Evolutionary conservation across 2,797 vertebrate species (phyloP).

Genomic region (Meda fulgida): DNA sequence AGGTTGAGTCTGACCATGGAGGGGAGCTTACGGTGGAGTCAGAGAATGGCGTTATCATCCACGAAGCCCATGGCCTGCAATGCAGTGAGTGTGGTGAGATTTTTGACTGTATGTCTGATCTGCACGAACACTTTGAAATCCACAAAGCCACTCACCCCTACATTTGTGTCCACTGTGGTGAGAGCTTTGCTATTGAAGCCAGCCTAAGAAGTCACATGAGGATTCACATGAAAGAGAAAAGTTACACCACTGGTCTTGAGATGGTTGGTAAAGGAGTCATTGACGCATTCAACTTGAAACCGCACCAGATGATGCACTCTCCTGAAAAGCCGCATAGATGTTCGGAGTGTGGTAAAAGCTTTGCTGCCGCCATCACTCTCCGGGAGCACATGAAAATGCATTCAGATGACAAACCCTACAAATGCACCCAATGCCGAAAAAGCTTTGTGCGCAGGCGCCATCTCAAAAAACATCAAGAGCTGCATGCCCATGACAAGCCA

Average conservation of each 20-base stretch:
- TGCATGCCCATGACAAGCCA: constrained; percentile 83
- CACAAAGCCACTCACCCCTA: constrained; percentile 84
- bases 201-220: constrained; percentile 85
- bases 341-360: constrained; percentile 82
- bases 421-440: constrained; percentile 83
- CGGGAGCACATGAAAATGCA: constrained; percentile 87
- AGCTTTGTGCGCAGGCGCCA: constrained; percentile 83
- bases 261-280: constrained; percentile 85
- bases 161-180: constrained; percentile 83
- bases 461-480: constrained; percentile 84
- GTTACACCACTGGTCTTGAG: constrained; percentile 81
- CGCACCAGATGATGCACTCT: constrained; percentile 83
- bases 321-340: constrained; percentile 83
- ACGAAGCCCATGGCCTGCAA: constrained; percentile 83
- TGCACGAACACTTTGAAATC: constrained; percentile 85
- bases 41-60: constrained; percentile 83
- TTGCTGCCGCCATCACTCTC: constrained; percentile 82
- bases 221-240: constrained; percentile 85
- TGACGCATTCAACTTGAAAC: constrained; percentile 82
- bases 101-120: constrained; percentile 81
- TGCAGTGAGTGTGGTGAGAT: constrained; percentile 85
- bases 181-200: constrained; percentile 83
- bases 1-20: constrained; percentile 81
- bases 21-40: constrained; percentile 84
- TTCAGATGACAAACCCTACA: constrained; percentile 85